Evolutionary conservation across 2,888 invertebrate genomes (phyloP), one percentile per base, ranked within the genome.

Genomic region (Plutella xylostella): DNA sequence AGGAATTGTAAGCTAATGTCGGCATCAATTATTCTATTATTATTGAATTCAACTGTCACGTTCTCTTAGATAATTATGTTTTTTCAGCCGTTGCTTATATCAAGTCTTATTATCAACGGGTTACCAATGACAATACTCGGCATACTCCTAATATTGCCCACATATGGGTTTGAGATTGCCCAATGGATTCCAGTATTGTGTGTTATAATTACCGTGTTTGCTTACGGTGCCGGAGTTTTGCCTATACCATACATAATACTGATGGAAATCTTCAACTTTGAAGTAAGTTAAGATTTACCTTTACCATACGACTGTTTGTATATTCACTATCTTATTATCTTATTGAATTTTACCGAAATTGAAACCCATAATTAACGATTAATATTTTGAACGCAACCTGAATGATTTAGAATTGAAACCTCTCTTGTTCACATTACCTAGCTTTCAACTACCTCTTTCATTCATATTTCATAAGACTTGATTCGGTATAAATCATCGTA

Each of bases 201-300:
- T 11, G 39, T 49, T 2, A 35, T 49, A 7, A 14, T 41, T 3
- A 42, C 33, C 7, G 21, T 49, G 7, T 49, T 49, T 28, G 22
- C 38, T 9, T 46, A 49, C 17, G 49, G 46, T 5, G 44, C 40
- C n/a, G 47, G 45, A 21, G 15, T 46, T 11, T 30, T 46, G 7
- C 46, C 46, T 2, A 38, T 46, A 12, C 45, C 46, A 12, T 49
- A 49, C 21, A 35, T 46, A 15, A 46, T 49, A n/a, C 42, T 49
- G 45, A 38, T 46, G 11, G 49, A 49, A 33, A 45, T 49, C 21
- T 46, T 49, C n/a, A 46, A 39, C 40, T 44, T 46, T 31, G 45
- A 49, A 42, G 49, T 49, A 43, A 45, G 25, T 15, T n/a, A n/a
- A n/a, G n/a, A n/a, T n/a, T n/a, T n/a, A n/a, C n/a, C n/a, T n/a